phyloP scores from a whole-genome alignment of 2,888 invertebrate species.

The Aradus depressus region DNA sequence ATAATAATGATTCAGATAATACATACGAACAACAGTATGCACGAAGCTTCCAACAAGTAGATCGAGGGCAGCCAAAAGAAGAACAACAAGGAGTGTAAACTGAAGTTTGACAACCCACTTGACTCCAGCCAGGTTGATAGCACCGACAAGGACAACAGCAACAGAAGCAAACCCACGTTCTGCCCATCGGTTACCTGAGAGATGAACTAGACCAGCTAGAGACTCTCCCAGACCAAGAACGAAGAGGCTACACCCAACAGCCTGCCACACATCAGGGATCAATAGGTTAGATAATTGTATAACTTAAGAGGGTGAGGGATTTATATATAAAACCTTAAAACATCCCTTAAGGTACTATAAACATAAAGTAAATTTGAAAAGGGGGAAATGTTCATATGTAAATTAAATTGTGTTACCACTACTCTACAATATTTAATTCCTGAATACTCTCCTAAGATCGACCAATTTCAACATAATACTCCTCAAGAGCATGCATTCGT shows the following conservation, averaged over 20 bases:
- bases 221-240: slow-evolving; percentile 96
- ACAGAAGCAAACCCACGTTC: slow-evolving; percentile 78
- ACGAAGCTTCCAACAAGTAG: slow-evolving; percentile 89
- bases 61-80: slow-evolving; percentile 81
- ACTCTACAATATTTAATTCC: no score
- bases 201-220: slow-evolving; percentile 71
- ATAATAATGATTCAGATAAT: background rate
- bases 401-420: no score
- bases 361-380: background rate
- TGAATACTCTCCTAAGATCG: no score
- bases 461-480: no score
- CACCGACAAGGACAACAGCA: slow-evolving; percentile 73
- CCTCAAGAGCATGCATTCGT: no score
- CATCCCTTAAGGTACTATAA: background rate
- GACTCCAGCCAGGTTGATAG: slow-evolving; percentile 91
- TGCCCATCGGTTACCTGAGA: slow-evolving; percentile 62
- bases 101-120: slow-evolving; percentile 97
- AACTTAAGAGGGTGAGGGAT: background rate
- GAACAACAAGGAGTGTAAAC: slow-evolving; percentile 71
- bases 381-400: no score
- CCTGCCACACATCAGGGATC: slow-evolving; percentile 44
- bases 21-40: slow-evolving; percentile 56
- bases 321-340: background rate
- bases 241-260: slow-evolving; percentile 91
- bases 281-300: background rate